Percentiles rank a stretch among this genome's conserved stretches.
Conservation (phyloP, 1,140 invertebrate genomes). For the Odontomachus brunneus region DNA sequence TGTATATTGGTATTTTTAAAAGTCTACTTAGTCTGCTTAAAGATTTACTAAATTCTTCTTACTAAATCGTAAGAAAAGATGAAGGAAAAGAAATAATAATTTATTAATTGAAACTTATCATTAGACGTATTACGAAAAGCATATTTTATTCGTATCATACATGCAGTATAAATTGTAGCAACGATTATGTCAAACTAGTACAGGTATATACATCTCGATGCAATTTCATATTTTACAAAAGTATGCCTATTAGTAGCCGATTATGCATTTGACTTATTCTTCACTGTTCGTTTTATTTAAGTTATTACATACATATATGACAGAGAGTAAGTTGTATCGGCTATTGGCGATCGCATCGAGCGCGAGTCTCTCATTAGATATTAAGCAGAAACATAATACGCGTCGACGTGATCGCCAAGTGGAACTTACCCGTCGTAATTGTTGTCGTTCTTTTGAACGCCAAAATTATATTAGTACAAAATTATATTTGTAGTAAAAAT, state of each 20-base stretch:
- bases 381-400: no score
- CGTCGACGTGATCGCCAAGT: no score
- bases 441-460: background rate
- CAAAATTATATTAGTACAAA: background rate
- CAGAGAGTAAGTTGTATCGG: no score
- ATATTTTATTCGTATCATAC: conserved; percentile 79
- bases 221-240: conserved; percentile 62
- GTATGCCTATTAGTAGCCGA: conserved; percentile 45
- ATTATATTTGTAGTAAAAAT: conserved; percentile 20
- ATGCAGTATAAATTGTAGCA: conserved; percentile 71
- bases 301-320: no score
- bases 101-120: background rate
- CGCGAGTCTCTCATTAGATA: no score
- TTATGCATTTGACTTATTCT: conserved; percentile 1
- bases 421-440: no score
- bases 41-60: no score
- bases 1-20: no score
- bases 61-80: no score
- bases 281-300: conserved; percentile 27
- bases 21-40: no score
- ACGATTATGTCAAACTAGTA: conserved; percentile 61
- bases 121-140: conserved; percentile 71
- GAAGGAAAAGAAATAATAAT: no score
- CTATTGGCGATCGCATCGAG: no score
- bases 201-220: conserved; percentile 4